Conservation (phyloP, 2,888 invertebrate genomes). For the Cheilosia impressa region DNA sequence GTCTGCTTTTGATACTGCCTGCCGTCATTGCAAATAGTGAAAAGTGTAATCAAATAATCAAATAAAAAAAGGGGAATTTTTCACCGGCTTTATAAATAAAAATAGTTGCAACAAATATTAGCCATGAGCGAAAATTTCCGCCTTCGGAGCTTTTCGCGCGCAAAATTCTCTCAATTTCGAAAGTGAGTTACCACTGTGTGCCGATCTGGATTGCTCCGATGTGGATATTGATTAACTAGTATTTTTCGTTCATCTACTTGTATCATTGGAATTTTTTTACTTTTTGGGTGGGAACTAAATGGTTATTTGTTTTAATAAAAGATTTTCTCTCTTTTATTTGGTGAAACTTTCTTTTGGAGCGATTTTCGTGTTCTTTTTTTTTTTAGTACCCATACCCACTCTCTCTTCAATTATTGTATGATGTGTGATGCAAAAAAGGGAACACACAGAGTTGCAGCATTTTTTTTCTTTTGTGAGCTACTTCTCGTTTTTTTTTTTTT, state of each 20-base stretch:
- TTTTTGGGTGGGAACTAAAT: conserved; percentile 15
- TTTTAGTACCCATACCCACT: not conserved
- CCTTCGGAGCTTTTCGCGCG: conserved; percentile 43
- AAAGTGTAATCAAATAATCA: conserved; percentile 27
- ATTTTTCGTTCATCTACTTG: not conserved
- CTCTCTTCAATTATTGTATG: not conserved
- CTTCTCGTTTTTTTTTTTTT: conserved; percentile 4
- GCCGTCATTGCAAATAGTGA: conserved; percentile 43
- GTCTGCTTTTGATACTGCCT: conserved; percentile 26
- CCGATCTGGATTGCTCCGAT: not conserved
- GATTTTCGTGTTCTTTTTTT: not conserved
- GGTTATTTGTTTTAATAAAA: conserved; percentile 14
- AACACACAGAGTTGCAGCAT: conserved; percentile 5
- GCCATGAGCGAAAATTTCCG: not conserved
- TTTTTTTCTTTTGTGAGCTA: not conserved
- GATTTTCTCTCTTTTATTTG: conserved; percentile 9
- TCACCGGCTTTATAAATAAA: conserved; percentile 64
- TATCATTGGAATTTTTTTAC: not conserved
- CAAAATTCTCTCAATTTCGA: conserved; percentile 49
- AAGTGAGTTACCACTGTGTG: conserved; percentile 28
- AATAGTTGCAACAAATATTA: conserved; percentile 27
- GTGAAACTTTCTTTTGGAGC: conserved; percentile 24
- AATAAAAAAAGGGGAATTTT: conserved; percentile 32
- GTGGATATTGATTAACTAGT: conserved; percentile 18
- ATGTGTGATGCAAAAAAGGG: conserved; percentile 9